Conservation (phyloP, 2,113 vertebrate genomes). For the Etheostoma cragini region DNA sequence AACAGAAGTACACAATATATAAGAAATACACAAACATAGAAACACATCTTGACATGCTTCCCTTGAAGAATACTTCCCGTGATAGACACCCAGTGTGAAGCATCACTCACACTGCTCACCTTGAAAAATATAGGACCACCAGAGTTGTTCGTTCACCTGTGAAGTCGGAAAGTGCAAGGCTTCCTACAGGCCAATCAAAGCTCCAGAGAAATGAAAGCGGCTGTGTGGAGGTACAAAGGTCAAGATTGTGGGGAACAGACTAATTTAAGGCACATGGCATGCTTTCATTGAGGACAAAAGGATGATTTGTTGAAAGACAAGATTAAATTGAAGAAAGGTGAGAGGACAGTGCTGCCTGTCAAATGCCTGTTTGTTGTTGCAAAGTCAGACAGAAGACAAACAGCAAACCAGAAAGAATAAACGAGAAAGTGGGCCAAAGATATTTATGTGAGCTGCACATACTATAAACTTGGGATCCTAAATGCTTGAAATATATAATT, state of each 20-base stretch:
- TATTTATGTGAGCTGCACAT: neutral
- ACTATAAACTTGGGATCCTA: neutral
- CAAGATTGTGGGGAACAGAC: conserved; percentile 37
- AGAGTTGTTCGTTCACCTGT: conserved; percentile 37
- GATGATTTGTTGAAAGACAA: conserved; percentile 64
- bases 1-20: neutral
- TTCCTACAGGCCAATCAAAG: conserved; percentile 27
- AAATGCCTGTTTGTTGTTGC: conserved; percentile 42
- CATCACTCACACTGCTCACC: conserved; percentile 25
- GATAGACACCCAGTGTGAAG: conserved; percentile 32
- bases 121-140: conserved; percentile 41
- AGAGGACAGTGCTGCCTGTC: conserved; percentile 25
- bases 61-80: neutral
- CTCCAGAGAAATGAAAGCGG: conserved; percentile 34
- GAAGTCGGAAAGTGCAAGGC: conserved; percentile 41
- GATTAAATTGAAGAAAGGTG: conserved; percentile 62
- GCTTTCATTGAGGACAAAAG: conserved; percentile 61
- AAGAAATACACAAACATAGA: conserved; percentile 9
- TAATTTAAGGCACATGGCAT: conserved; percentile 66
- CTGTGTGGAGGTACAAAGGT: conserved; percentile 45
- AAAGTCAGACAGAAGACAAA: conserved; percentile 36
- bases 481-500: neutral
- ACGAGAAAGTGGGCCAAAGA: conserved; percentile 21
- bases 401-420: conserved; percentile 16
- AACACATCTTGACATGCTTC: conserved; percentile 27